Base-by-base conservation (phyloP, 1,140 invertebrate genomes). In the Oedothorax gibbosus region DNA sequence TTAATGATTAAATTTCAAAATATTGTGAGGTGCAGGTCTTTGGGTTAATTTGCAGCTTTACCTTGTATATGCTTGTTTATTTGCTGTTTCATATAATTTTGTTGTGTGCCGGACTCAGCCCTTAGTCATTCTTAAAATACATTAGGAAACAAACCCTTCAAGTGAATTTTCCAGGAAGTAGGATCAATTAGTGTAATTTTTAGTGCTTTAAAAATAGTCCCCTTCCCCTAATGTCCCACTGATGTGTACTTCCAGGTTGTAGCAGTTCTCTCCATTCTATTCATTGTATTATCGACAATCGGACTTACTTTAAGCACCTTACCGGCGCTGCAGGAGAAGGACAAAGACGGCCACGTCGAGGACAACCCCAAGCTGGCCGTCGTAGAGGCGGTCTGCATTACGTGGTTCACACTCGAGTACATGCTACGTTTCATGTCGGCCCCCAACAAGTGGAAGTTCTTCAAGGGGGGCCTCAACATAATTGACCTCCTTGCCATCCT, bases 361-460 rank as follows among this genome's bases (percentile, higher is more conserved):
- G 97, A 98, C 92, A 98, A 98, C 92, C 95, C 95, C 87, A 95
- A 97, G 91, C 93, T 98, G 90, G 96, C 96, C 88, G 96, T 97
- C 93, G 96, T 99, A 89, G 98, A 99, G 92, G 97, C 97, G 85
- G 96, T 99, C 88, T 99, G 98, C 93, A 99, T 99, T 91, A 97
- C 98, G 87, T 99, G 99, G 97, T 99, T 99, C 92, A 99, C 98
- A 69, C 92, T 99, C 88, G 98, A 99, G 92, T 99, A 99, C 92
- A 93, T 99, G 89, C 93, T 99, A 88, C 94, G 98, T 89, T 99
- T 99, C 92, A 97, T 96, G 93, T 97, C 98, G 86, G 98, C 98
- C 86, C 98, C 98, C 87, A 96, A 99, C 92, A 99, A 99, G 91
- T 99, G 98, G 96, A 98, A 99, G 91, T 99, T 99, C 92, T 98